These are phyloP conservation scores for Danio choprae DNA, from an alignment of 2,797 vertebrate genomes.

Conservation along the genomic window DNA sequence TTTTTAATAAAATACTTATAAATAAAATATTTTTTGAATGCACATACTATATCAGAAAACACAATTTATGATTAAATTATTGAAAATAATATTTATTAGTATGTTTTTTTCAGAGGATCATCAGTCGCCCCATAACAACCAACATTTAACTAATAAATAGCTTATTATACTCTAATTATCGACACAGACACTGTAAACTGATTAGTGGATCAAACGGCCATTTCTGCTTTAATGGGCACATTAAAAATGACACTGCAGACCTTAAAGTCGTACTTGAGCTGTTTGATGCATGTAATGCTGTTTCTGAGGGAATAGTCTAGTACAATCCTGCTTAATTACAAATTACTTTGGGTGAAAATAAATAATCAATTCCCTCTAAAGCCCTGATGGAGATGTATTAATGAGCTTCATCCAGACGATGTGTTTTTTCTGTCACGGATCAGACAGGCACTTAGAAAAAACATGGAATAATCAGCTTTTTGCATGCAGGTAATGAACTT, in stretches of 20 bases:
- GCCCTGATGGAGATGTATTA: conserved; percentile 13
- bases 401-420: conserved; percentile 32
- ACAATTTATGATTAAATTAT: too few species aligned
- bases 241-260: neutral
- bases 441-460: conserved; percentile 11
- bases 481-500: conserved; percentile 55
- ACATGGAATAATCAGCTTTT: conserved; percentile 55
- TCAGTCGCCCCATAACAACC: neutral
- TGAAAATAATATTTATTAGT: too few species aligned
- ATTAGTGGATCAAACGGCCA: neutral
- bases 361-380: conserved; percentile 7
- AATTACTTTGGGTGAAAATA: neutral
- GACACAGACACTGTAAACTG: neutral
- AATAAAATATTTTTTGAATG: too few species aligned
- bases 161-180: neutral
- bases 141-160: neutral
- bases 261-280: conserved; percentile 22
- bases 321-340: conserved; percentile 18
- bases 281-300: neutral
- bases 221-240: conserved; percentile 11
- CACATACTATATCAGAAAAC: too few species aligned
- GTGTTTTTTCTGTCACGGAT: conserved; percentile 2
- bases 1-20: too few species aligned
- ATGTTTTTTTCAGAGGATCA: neutral
- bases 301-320: conserved; percentile 28